Percentiles rank a stretch among this genome's conserved stretches.
phyloP scores from a whole-genome alignment of 23 tunicate species.

The Halocynthia aurantium region DNA sequence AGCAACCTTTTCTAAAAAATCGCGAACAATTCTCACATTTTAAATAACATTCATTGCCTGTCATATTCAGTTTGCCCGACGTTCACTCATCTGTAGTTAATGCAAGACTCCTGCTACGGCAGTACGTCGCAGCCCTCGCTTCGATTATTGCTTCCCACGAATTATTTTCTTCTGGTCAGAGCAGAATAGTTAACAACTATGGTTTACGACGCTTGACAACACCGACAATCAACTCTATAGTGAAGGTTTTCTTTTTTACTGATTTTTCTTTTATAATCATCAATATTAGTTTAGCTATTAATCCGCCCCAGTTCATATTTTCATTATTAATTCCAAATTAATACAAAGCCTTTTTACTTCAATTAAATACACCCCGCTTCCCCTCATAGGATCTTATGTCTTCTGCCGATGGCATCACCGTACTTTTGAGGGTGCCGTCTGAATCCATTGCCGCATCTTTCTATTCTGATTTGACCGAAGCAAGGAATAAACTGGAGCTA shows the following conservation, averaged over 20 bases:
- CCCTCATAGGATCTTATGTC: conserved; percentile 6
- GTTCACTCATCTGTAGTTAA: conserved; percentile 42
- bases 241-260: not conserved
- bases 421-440: conserved; percentile 46
- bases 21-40: not conserved
- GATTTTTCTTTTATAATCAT: not conserved
- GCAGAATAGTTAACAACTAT: not conserved
- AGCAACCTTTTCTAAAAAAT: not conserved
- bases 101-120: conserved; percentile 36
- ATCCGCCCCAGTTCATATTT: too few relatives aligned
- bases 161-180: not conserved
- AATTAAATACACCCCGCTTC: not conserved
- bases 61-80: conserved; percentile 21
- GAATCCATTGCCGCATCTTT: conserved; percentile 41
- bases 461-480: conserved; percentile 27
- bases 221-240: not conserved
- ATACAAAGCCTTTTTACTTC: not conserved
- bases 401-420: conserved; percentile 16
- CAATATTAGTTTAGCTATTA: not conserved
- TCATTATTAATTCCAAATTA: too few relatives aligned
- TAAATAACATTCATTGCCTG: not conserved
- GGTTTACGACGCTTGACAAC: not conserved
- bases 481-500: conserved; percentile 36
- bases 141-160: not conserved
- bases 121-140: conserved; percentile 35